A percentile compares a stretch with the other conserved stretches of the same genome.
Evolutionary conservation across 2,113 vertebrate species (phyloP).

Genomic region (Serilophus lunatus): DNA sequence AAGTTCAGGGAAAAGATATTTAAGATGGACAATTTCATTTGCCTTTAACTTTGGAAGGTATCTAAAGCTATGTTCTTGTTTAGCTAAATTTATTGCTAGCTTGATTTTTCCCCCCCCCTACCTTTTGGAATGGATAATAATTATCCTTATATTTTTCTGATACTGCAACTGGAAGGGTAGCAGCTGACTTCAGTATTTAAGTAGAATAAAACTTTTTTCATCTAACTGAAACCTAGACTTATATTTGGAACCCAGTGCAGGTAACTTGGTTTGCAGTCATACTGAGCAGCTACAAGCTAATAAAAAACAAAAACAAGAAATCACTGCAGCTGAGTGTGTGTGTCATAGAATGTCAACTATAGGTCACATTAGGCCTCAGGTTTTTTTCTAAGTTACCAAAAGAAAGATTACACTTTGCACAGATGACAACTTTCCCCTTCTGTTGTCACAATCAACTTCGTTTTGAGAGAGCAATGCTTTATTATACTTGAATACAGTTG

Average conservation of each 20-base stretch:
- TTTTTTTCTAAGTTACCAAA: neutral
- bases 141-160: neutral
- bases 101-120: neutral
- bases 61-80: neutral
- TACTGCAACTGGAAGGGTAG: neutral
- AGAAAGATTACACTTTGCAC: neutral
- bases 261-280: neutral
- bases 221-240: neutral
- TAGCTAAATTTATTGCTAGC: neutral
- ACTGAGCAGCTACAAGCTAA: neutral
- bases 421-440: neutral
- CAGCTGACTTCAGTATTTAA: neutral
- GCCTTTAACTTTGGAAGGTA: neutral
- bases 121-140: neutral
- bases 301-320: neutral
- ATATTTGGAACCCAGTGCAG: neutral
- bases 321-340: neutral
- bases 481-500: neutral
- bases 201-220: neutral
- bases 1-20: neutral
- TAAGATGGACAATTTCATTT: neutral
- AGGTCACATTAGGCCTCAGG: neutral
- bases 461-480: neutral
- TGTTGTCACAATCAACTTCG: neutral
- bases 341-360: neutral